Evolutionary conservation across 2,888 invertebrate genomes (phyloP).

Genomic region (Morpho helenor): DNA sequence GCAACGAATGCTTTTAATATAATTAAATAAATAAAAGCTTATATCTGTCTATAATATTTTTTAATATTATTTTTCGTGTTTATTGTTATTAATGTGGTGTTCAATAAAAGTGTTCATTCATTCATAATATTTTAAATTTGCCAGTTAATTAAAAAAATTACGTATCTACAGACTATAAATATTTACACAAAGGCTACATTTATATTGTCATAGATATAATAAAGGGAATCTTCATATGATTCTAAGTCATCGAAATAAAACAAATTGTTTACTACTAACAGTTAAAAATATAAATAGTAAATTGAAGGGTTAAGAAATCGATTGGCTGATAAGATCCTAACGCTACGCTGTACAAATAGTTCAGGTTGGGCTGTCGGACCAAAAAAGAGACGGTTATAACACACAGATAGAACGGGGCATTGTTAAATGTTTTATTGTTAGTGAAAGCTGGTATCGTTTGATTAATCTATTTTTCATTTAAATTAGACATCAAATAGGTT

Average conservation of each 20-base stretch:
- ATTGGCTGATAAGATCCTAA: slow-evolving; percentile 64
- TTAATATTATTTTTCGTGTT: too few species aligned
- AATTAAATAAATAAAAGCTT: too few species aligned
- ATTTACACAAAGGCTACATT: too few species aligned
- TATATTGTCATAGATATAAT: too few species aligned
- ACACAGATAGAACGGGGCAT: slow-evolving; percentile 65
- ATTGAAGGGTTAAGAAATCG: slow-evolving; percentile 71
- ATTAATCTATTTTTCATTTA: slow-evolving; percentile 69
- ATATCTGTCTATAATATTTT: too few species aligned
- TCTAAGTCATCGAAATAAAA: slow-evolving; percentile 11
- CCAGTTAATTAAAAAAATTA: too few species aligned
- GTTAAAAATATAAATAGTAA: slow-evolving; percentile 58
- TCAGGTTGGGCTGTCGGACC: slow-evolving; percentile 51
- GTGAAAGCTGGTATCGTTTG: slow-evolving; percentile 67
- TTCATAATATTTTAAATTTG: too few species aligned
- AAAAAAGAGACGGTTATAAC: slow-evolving; percentile 54
- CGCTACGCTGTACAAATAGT: slow-evolving; percentile 66
- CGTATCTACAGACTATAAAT: too few species aligned
- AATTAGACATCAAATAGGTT: slow-evolving; percentile 65
- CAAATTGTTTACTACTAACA: slow-evolving; percentile 41
- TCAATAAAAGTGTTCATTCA: too few species aligned
- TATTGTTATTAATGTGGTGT: too few species aligned
- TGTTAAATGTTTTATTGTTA: slow-evolving; percentile 67
- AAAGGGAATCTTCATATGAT: slow-evolving; percentile 4
- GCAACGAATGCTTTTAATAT: too few species aligned